Evolutionary conservation across 23 tunicate genomes (phyloP).

Genomic region (Ascidia mentula): DNA sequence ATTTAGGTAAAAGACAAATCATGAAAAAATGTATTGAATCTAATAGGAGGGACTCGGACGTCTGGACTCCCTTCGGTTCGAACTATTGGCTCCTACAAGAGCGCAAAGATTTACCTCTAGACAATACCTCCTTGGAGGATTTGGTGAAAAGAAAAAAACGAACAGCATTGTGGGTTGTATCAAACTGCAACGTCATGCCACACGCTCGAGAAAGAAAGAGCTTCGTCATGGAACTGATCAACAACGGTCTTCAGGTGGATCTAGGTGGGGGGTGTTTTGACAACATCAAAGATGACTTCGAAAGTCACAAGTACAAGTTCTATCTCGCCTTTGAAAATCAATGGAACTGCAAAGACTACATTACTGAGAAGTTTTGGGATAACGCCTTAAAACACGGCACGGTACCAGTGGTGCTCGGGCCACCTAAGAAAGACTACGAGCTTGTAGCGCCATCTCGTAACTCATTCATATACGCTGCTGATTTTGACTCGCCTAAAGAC

Average conservation of each 20-base stretch:
- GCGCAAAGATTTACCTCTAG: neutral
- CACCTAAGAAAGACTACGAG: conserved; percentile 8
- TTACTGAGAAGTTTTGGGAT: conserved; percentile 43
- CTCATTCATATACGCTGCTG: conserved; percentile 28
- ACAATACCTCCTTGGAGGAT: neutral
- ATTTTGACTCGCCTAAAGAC: conserved; percentile 15
- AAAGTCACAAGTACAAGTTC: conserved; percentile 30
- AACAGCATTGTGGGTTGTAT: conserved; percentile 32
- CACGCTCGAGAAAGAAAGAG: conserved; percentile 44
- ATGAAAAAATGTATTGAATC: too few relatives aligned
- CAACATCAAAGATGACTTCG: neutral
- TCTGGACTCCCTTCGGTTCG: neutral
- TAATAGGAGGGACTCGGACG: neutral
- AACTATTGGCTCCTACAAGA: neutral
- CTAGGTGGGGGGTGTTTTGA: conserved; percentile 33
- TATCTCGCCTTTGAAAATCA: conserved; percentile 66
- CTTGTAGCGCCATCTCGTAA: conserved; percentile 19
- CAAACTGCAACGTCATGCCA: conserved; percentile 25
- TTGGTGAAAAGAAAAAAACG: conserved; percentile 1
- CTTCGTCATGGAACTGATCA: conserved; percentile 15
- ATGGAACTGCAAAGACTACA: conserved; percentile 45
- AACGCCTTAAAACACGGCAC: conserved; percentile 20
- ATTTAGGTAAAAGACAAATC: too few relatives aligned
- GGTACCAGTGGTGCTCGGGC: conserved; percentile 52
- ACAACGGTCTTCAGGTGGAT: conserved; percentile 37